Conservation (phyloP, 2,113 vertebrate genomes). For the Hiodon tergisus region DNA sequence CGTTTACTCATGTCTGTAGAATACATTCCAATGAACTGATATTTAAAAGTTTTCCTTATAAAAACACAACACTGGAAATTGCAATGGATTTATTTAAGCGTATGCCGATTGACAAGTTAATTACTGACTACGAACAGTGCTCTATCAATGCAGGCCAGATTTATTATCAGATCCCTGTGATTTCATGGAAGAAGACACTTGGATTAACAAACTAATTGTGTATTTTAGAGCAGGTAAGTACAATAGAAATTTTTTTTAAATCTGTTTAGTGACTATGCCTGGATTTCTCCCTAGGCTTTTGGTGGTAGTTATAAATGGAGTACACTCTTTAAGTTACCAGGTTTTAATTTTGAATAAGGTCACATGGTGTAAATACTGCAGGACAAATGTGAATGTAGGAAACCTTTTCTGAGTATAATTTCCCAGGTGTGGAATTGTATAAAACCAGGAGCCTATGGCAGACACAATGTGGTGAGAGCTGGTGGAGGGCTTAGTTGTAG, state of each 20-base stretch:
- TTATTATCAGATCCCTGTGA: conserved; percentile 30
- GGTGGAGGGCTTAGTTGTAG: too few species aligned
- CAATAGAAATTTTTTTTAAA: not conserved
- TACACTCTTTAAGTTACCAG: too few species aligned
- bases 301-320: not conserved
- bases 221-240: conserved; percentile 7
- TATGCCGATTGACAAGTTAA: not conserved
- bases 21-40: too few species aligned
- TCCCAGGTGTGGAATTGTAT: too few species aligned
- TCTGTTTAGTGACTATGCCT: not conserved
- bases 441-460: too few species aligned
- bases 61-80: not conserved
- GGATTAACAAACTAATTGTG: conserved; percentile 21
- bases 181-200: conserved; percentile 24
- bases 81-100: not conserved
- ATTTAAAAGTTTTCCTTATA: too few species aligned
- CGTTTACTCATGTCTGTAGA: too few species aligned
- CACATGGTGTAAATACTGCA: too few species aligned
- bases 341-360: too few species aligned
- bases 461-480: too few species aligned
- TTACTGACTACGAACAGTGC: not conserved
- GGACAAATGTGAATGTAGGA: too few species aligned
- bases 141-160: not conserved
- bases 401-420: too few species aligned
- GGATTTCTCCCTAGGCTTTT: not conserved